These are phyloP conservation scores for Datnioides undecimradiatus DNA, from an alignment of 2,113 vertebrate species.

Conservation along the genomic window DNA sequence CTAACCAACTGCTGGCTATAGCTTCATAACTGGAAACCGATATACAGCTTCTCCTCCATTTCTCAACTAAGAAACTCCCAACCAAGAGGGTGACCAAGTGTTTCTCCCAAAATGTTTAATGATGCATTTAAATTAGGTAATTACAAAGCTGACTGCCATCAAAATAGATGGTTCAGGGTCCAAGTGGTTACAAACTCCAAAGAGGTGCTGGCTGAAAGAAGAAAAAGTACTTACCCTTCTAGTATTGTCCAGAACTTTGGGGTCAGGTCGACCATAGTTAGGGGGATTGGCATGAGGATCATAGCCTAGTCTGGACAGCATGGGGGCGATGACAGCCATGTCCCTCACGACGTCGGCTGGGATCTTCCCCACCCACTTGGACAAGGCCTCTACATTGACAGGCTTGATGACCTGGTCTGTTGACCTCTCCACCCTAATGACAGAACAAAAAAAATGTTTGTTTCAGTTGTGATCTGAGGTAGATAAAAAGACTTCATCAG, in stretches of 20 bases:
- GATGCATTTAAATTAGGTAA: background rate
- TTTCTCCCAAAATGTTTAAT: background rate
- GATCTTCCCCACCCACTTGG: constrained; percentile 98
- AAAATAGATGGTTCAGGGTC: background rate
- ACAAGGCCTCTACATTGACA: constrained; percentile 94
- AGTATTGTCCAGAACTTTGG: constrained; percentile 95
- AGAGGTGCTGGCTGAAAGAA: background rate
- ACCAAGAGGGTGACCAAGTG: background rate
- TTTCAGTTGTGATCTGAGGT: background rate
- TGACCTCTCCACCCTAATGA: constrained; percentile 92
- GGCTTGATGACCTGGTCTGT: constrained; percentile 99
- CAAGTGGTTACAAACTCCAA: background rate
- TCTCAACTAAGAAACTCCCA: background rate
- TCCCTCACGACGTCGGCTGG: constrained; percentile 93
- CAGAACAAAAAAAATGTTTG: background rate
- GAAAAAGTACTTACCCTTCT: constrained; percentile 88
- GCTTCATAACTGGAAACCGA: background rate
- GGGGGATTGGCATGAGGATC: constrained; percentile 96
- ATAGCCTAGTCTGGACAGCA: constrained; percentile 95
- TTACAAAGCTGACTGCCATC: background rate
- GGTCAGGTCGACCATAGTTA: constrained; percentile 94
- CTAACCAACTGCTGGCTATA: background rate
- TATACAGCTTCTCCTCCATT: background rate
- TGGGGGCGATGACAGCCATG: constrained; percentile 94
- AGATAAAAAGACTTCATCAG: background rate